phyloP scores from a whole-genome alignment of 1,140 invertebrate species.

The Orussus abietinus region DNA sequence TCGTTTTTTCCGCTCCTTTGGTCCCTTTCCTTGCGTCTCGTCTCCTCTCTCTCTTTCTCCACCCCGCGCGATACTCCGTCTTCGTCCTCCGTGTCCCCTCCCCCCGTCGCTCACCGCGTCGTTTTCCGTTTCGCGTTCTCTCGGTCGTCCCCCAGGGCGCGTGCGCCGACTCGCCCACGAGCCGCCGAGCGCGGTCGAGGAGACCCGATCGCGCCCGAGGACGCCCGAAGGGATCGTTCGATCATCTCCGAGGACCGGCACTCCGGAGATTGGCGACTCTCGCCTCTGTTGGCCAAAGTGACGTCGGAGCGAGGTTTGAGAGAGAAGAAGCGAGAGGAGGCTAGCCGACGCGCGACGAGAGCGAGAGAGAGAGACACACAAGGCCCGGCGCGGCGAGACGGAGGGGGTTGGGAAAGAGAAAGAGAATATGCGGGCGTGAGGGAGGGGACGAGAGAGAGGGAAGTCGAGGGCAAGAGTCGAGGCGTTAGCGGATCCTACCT shows the following conservation, averaged over 20 bases:
- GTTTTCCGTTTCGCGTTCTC: not conserved
- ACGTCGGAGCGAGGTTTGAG: conserved; percentile 18
- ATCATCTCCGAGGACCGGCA: too few relatives aligned
- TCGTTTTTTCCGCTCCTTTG: conserved; percentile 1
- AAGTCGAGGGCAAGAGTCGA: not conserved
- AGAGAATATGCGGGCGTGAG: too few relatives aligned
- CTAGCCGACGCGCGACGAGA: too few relatives aligned
- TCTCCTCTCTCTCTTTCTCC: conserved; percentile 8
- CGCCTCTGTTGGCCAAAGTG: conserved; percentile 7
- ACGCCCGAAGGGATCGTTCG: too few relatives aligned
- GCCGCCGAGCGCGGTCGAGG: too few relatives aligned
- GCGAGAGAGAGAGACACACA: conserved; percentile 7
- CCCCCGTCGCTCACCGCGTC: conserved; percentile 31
- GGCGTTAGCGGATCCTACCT: conserved; percentile 15
- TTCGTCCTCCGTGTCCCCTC: conserved; percentile 19
- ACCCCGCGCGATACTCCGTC: too few relatives aligned
- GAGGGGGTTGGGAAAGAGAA: not conserved
- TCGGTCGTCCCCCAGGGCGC: not conserved
- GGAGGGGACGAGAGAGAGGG: not conserved
- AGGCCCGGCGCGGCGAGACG: not conserved
- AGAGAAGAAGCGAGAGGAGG: conserved; percentile 24
- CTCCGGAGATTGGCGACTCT: too few relatives aligned
- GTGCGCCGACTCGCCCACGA: too few relatives aligned
- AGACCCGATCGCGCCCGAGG: too few relatives aligned
- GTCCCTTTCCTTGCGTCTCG: conserved; percentile 1